A percentile compares a stretch with the other conserved stretches of the same genome.
These are phyloP conservation scores for Caenorhabditis parvicauda DNA, from an alignment of 2,888 invertebrate species.

Conservation along the genomic window DNA sequence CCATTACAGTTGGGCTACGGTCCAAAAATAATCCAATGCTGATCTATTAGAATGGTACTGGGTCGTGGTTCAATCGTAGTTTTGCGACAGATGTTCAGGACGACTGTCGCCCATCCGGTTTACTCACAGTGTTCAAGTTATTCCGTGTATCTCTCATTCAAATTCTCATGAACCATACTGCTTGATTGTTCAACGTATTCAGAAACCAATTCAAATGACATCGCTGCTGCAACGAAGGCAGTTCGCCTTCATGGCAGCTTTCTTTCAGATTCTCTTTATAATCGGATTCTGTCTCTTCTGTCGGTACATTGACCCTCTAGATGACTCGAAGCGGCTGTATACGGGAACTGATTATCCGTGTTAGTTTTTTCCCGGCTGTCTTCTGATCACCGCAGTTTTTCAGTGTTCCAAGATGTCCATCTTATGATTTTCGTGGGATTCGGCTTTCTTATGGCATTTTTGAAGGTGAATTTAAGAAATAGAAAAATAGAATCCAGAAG, in stretches of 20 bases:
- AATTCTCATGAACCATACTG: no score
- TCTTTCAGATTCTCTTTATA: conserved; percentile 56
- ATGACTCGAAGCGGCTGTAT: conserved; percentile 41
- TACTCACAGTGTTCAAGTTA: no score
- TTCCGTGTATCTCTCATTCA: no score
- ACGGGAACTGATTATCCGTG: conserved; percentile 52
- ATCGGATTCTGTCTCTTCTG: conserved; percentile 48
- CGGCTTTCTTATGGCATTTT: conserved; percentile 60
- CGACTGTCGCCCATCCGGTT: no score
- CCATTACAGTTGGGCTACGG: no score
- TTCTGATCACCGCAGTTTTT: conserved; percentile 4
- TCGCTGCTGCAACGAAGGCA: conserved; percentile 43
- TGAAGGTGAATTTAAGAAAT: conserved; percentile 40
- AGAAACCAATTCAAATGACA: no score
- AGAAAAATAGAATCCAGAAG: not conserved
- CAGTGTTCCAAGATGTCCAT: conserved; percentile 62
- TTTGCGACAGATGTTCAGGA: no score
- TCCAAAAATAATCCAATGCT: no score
- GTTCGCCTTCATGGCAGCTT: conserved; percentile 47
- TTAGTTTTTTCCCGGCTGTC: conserved; percentile 16
- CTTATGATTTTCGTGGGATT: conserved; percentile 61
- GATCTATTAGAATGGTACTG: no score
- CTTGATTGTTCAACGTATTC: no score
- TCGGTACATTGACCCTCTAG: conserved; percentile 49
- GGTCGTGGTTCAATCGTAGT: no score